phyloP scores from a whole-genome alignment of 2,888 invertebrate species.

The Lithodes maja region DNA sequence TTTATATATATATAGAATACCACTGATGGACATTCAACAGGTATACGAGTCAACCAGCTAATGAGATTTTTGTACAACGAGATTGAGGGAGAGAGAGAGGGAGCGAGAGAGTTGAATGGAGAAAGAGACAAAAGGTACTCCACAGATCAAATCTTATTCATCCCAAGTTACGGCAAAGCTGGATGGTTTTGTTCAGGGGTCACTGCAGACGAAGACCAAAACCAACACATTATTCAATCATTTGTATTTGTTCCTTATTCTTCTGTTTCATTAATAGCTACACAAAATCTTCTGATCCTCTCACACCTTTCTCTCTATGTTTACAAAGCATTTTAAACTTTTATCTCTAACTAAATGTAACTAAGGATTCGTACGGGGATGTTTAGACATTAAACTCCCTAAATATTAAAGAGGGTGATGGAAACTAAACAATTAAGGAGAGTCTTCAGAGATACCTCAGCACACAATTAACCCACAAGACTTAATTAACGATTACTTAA shows the following conservation, averaged over 20 bases:
- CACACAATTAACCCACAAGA: conserved; percentile 14
- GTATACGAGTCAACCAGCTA: conserved; percentile 20
- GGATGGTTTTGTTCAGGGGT: neutral
- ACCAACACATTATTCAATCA: neutral
- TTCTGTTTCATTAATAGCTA: conserved; percentile 4
- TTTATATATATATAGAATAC: neutral
- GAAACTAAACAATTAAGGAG: conserved; percentile 21
- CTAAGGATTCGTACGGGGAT: conserved; percentile 50
- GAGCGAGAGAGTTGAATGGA: neutral
- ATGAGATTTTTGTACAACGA: neutral
- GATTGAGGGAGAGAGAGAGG: neutral
- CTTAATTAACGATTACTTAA: neutral
- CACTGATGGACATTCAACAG: conserved; percentile 20
- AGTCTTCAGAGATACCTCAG: conserved; percentile 14
- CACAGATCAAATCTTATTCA: conserved; percentile 14
- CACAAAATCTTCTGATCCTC: conserved; percentile 19
- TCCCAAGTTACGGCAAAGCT: neutral
- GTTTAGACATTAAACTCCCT: conserved; percentile 57
- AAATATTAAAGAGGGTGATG: conserved; percentile 37
- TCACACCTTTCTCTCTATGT: conserved; percentile 16
- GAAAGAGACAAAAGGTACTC: conserved; percentile 9
- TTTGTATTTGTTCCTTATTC: neutral
- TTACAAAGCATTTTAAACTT: neutral
- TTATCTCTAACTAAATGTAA: conserved; percentile 24
- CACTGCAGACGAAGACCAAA: neutral